Evolutionary conservation across 2,888 invertebrate genomes (phyloP).

Genomic region (Taenaris catops): DNA sequence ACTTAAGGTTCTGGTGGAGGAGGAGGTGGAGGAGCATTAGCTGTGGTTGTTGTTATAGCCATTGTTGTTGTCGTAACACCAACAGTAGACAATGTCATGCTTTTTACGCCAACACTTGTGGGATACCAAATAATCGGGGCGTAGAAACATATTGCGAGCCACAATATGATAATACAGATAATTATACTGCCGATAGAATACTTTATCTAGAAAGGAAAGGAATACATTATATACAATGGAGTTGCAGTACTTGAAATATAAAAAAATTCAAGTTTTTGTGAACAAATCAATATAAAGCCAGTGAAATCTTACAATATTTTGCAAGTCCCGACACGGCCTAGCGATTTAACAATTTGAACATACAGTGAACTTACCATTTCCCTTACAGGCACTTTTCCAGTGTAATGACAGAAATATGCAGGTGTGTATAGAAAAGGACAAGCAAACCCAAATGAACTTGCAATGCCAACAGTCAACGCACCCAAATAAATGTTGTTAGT

Average conservation of each 20-base stretch:
- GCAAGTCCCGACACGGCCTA: too few species aligned
- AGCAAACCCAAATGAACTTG: constrained; percentile 41
- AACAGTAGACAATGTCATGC: constrained; percentile 9
- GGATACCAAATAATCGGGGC: constrained; percentile 32
- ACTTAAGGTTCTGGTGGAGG: too few species aligned
- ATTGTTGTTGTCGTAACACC: constrained; percentile 15
- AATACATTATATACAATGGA: background rate
- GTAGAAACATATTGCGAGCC: constrained; percentile 29
- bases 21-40: too few species aligned
- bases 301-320: too few species aligned
- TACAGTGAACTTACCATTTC: constrained; percentile 56
- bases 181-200: constrained; percentile 33
- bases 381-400: constrained; percentile 42
- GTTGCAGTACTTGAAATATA: too few species aligned
- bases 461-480: constrained; percentile 44
- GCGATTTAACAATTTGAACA: too few species aligned
- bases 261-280: too few species aligned
- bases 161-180: constrained; percentile 34
- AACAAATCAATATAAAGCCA: too few species aligned
- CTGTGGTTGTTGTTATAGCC: background rate
- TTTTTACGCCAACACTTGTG: constrained; percentile 21
- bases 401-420: constrained; percentile 42
- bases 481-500: constrained; percentile 31
- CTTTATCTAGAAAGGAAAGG: constrained; percentile 32
- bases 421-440: constrained; percentile 48